These are phyloP conservation scores for Dendronephthya gigantea DNA, from an alignment of 64 coral and sea anemone genomes.

Conservation along the genomic window DNA sequence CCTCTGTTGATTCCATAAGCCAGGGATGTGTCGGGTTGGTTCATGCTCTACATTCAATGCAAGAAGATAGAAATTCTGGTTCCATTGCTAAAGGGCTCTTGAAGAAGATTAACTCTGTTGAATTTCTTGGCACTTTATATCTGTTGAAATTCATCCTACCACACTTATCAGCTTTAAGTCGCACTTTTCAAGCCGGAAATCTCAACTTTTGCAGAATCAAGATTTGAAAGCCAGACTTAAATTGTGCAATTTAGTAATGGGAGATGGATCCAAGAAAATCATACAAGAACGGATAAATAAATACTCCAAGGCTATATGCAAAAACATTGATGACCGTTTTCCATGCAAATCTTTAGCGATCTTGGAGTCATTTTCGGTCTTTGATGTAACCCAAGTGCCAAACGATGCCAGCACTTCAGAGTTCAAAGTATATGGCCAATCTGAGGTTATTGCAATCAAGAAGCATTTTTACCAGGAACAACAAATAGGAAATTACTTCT, in stretches of 20 bases:
- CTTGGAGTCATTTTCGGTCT: slow-evolving; percentile 10
- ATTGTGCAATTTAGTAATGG: background rate
- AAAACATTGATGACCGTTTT: slow-evolving; percentile 16
- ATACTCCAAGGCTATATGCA: background rate
- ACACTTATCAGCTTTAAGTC: slow-evolving; percentile 14
- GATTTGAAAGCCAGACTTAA: slow-evolving; percentile 15
- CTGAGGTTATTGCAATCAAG: background rate
- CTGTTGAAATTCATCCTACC: background rate
- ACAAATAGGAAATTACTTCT: background rate
- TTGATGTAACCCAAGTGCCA: background rate
- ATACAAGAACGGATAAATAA: background rate
- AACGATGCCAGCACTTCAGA: background rate
- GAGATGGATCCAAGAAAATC: background rate
- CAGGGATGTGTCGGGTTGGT: slow-evolving; percentile 17
- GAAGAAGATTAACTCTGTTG: slow-evolving; percentile 15
- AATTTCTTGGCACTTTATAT: slow-evolving; percentile 19
- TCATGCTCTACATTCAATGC: background rate
- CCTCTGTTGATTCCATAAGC: slow-evolving; percentile 24
- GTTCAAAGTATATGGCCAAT: slow-evolving; percentile 2
- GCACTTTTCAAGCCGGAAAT: background rate
- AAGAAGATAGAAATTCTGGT: slow-evolving; percentile 14
- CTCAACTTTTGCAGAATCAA: slow-evolving; percentile 21
- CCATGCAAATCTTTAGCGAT: background rate
- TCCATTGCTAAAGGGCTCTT: slow-evolving; percentile 25
- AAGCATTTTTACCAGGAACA: background rate